Conservation (phyloP, 2,797 vertebrate genomes). For the Mormyrus hasselquistii region DNA sequence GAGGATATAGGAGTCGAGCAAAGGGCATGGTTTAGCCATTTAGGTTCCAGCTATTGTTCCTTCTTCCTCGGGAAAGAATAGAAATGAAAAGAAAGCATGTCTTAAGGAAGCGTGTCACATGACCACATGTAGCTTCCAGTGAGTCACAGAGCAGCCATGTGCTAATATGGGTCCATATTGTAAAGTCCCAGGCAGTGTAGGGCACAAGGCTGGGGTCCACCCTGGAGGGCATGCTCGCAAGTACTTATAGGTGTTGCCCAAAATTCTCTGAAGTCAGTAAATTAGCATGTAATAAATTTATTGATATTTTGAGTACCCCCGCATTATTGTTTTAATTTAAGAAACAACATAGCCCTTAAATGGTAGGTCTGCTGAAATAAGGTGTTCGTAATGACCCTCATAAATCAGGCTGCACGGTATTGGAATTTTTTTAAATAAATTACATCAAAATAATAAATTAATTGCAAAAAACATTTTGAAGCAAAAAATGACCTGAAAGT, state of each 20-base stretch:
- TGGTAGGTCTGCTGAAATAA: not conserved
- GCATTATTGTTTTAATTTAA: not conserved
- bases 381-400: not conserved
- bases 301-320: not conserved
- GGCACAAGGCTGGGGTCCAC: not conserved
- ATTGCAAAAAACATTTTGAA: not conserved
- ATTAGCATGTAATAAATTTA: not conserved
- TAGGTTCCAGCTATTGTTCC: not conserved
- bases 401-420: not conserved
- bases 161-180: not conserved
- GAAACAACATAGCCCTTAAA: not conserved
- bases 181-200: not conserved
- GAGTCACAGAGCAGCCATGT: not conserved
- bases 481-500: not conserved
- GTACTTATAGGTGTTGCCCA: not conserved
- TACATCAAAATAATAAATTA: no score
- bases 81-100: not conserved
- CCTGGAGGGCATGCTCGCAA: not conserved
- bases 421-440: not conserved
- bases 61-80: not conserved
- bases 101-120: not conserved
- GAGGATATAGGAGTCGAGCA: not conserved
- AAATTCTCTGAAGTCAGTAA: not conserved
- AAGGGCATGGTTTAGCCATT: conserved; percentile 1
- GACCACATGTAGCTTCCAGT: not conserved